These are phyloP conservation scores for Drosophila kambysellisi DNA, from an alignment of 2,888 invertebrate genomes.

Conservation along the genomic window DNA sequence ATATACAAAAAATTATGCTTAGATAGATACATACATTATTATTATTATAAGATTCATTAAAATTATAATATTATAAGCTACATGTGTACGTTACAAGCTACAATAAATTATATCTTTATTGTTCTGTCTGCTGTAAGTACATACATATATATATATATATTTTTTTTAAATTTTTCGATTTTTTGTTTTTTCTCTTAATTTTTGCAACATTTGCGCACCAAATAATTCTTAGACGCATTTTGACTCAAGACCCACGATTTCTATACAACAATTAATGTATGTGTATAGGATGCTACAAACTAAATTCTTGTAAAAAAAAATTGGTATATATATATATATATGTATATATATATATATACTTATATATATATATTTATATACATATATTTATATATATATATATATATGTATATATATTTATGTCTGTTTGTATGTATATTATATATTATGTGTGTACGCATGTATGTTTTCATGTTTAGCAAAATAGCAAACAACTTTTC, in stretches of 20 bases:
- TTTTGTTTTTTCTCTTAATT: constrained; percentile 2
- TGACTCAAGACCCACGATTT: constrained; percentile 67
- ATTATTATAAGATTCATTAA: constrained; percentile 17
- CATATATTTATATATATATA: constrained; percentile 14
- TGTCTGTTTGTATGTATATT: constrained; percentile 1
- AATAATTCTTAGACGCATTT: constrained; percentile 58
- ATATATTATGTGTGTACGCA: constrained; percentile 10
- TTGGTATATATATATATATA: constrained; percentile 13
- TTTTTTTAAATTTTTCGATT: constrained; percentile 11
- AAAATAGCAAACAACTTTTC: neutral
- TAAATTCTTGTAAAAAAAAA: constrained; percentile 58
- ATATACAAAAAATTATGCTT: constrained; percentile 66
- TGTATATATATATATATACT: constrained; percentile 37
- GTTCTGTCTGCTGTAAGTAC: constrained; percentile 50
- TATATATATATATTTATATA: constrained; percentile 28
- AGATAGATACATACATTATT: constrained; percentile 53
- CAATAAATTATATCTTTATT: constrained; percentile 76
- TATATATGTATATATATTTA: constrained; percentile 5
- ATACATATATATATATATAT: constrained; percentile 4
- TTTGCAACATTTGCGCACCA: constrained; percentile 49
- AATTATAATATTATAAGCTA: constrained; percentile 56
- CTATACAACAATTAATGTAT: constrained; percentile 40
- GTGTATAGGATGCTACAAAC: constrained; percentile 43
- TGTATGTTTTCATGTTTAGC: constrained; percentile 26
- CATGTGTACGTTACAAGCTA: constrained; percentile 60